Base-by-base conservation (phyloP, 2,113 vertebrate species). In the Heterochromis multidens region DNA sequence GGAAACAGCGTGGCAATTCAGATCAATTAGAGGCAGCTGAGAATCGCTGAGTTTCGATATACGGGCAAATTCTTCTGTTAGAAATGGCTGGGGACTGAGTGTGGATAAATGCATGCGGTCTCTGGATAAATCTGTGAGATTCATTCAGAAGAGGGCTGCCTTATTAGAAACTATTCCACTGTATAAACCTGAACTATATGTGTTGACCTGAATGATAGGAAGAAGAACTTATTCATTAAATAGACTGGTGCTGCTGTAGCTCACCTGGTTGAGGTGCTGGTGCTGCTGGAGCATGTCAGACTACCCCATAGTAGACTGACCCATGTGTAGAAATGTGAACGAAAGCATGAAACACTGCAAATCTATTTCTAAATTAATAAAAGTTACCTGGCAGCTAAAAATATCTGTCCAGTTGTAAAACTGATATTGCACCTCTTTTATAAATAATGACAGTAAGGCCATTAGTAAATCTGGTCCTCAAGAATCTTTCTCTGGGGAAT, bases 71-170 rank as follows among this genome's bases (percentile, higher is more conserved):
- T 67, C 43, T 46, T 16, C 40, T 72, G 65, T 49, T 49, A 6
- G 1, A 29, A 29, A 0, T 21, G 21, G 25, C 43, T 49, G 1
- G 2, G 12, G 40, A 13, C 40, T 43, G 37, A 46, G 40, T 0
- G 65, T 49, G 40, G 5, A 12, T 70, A 25, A 67, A 11, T 46
- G 62, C n/a, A 31, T 67, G 58, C 29, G 58, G 27, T 31, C 35
- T 16, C 35, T 43, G 0, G 35, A 67, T 25, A 2, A 65, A 40
- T 65, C 35, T 0, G 62, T 16, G n/a, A 67, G n/a, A 67, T 6
- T 49, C 16, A 49, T 49, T 16, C 46, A 49, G 6, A 49, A 16
- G 6, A 49, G 16, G 2, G 46, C 16, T 49, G 46, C 46, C 46
- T 49, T 35, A 35, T 35, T 43, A 14, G 12, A 43, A 43, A 5